A percentile compares a stretch with the other conserved stretches of the same genome.
These are phyloP conservation scores for Andrena flavipes DNA, from an alignment of 2,888 invertebrate species.

Conservation along the genomic window DNA sequence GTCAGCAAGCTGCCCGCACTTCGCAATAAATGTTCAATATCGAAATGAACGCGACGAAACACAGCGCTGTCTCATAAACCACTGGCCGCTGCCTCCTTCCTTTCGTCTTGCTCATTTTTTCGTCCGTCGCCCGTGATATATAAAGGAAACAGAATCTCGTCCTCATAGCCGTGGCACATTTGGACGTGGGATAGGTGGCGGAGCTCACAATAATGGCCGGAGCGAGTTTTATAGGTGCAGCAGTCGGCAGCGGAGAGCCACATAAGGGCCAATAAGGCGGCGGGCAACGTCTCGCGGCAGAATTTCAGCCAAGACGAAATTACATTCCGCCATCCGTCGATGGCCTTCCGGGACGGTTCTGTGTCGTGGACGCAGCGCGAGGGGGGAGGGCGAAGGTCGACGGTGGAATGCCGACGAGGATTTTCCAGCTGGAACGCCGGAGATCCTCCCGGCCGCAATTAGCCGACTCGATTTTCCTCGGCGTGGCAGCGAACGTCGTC, in stretches of 20 bases:
- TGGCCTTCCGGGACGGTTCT: conserved; percentile 55
- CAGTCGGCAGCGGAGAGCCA: conserved; percentile 72
- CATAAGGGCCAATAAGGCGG: conserved; percentile 80
- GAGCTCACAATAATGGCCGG: conserved; percentile 77
- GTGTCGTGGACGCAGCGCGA: conserved; percentile 21
- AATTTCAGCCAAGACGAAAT: conserved; percentile 82
- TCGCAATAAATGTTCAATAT: conserved; percentile 46
- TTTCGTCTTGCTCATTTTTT: conserved; percentile 22
- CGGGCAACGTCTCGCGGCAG: conserved; percentile 69
- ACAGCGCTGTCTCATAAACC: conserved; percentile 54
- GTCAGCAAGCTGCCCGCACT: background rate
- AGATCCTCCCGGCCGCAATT: conserved; percentile 62
- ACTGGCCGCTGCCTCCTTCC: conserved; percentile 6
- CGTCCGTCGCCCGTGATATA: conserved; percentile 16
- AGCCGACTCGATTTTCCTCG: conserved; percentile 74
- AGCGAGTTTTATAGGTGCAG: conserved; percentile 81
- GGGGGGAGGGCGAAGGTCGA: conserved; percentile 20
- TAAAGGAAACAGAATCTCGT: conserved; percentile 59
- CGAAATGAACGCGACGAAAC: conserved; percentile 13
- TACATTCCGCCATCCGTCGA: conserved; percentile 80
- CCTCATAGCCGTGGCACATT: conserved; percentile 38
- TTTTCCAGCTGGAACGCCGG: conserved; percentile 49
- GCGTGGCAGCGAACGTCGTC: conserved; percentile 66
- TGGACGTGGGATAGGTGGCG: conserved; percentile 61
- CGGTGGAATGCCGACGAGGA: conserved; percentile 67